These are phyloP conservation scores for Magallana gigas DNA, from an alignment of 1,140 invertebrate genomes.

Conservation along the genomic window DNA sequence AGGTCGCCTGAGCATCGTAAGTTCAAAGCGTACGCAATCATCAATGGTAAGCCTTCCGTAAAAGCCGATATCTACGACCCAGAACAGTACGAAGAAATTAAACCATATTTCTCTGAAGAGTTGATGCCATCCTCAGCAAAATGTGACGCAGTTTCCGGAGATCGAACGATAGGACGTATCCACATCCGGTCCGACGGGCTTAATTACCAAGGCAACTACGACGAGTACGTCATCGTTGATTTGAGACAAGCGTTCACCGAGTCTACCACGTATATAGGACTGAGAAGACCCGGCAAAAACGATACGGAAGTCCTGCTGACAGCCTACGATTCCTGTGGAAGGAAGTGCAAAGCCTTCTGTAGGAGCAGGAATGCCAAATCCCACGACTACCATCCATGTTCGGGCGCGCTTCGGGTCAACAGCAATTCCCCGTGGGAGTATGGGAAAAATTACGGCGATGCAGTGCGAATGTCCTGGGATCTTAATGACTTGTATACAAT, in stretches of 20 bases:
- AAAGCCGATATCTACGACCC: slow-evolving; percentile 64
- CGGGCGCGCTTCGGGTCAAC: slow-evolving; percentile 63
- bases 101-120: slow-evolving; percentile 51
- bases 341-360: slow-evolving; percentile 68
- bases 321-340: slow-evolving; percentile 72
- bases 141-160: slow-evolving; percentile 41
- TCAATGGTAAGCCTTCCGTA: slow-evolving; percentile 58
- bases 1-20: slow-evolving; percentile 57
- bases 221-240: slow-evolving; percentile 70
- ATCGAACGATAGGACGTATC: slow-evolving; percentile 45
- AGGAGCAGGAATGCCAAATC: slow-evolving; percentile 45
- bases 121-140: slow-evolving; percentile 48
- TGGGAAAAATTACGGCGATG: slow-evolving; percentile 62
- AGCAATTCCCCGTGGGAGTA: slow-evolving; percentile 54
- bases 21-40: slow-evolving; percentile 61
- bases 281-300: slow-evolving; percentile 59
- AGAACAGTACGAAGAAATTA: slow-evolving; percentile 53
- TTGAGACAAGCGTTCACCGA: slow-evolving; percentile 66
- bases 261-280: slow-evolving; percentile 66
- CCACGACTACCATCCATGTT: slow-evolving; percentile 60
- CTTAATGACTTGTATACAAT: slow-evolving; percentile 42
- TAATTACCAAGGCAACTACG: slow-evolving; percentile 71
- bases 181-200: slow-evolving; percentile 58
- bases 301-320: slow-evolving; percentile 62
- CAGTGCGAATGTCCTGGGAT: slow-evolving; percentile 58